Evolutionary conservation across 2,888 invertebrate genomes (phyloP), one percentile per base, ranked within the genome.

Genomic region (Sylvicola cinctus): DNA sequence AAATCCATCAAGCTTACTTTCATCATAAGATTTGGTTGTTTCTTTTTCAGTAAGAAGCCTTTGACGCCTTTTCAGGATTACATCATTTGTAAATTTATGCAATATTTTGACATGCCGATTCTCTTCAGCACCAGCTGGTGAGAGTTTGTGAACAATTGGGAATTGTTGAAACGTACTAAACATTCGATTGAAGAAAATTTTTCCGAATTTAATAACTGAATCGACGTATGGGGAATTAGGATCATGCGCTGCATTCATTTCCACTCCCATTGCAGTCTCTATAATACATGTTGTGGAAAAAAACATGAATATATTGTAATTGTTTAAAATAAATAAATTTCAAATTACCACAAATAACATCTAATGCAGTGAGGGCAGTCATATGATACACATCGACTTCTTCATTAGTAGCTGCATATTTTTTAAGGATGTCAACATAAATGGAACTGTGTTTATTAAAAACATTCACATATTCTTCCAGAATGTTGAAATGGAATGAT

Each of bases 261-360:
- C 65, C 10, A 71, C 67, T 1, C 85, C 87, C 85, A 88, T 87
- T 11, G 85, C 76, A 4, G 81, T 74, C 58, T 85, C 85, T 79
- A 59, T 35, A 62, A 55, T n/a, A n/a, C n/a, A n/a, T n/a, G n/a
- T n/a, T n/a, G n/a, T n/a, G n/a, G 38, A 54, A 45, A 15, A 8
- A 25, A 8, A 25, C 10, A 25, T 8, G 10, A 25, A 25, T 25
- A 25, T 25, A 25, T 25, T 8, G 10, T 25, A 25, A 25, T 25
- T 10, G 10, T 25, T 25, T 25, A 25, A 8, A 25, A 25, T 25
- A 36, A 42, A 35, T 11, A 20, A 25, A 31, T 13, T 12, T 11
- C 34, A 10, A 34, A 8, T 52, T 47, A 69, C 70, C 66, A 49
- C 66, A 64, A 38, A 69, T 65, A 28, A 66, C 60, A 46, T 68